Percentiles rank a stretch among this genome's conserved stretches.
phyloP scores from a whole-genome alignment of 2,113 vertebrate genomes.

The Cyanoderma ruficeps region DNA sequence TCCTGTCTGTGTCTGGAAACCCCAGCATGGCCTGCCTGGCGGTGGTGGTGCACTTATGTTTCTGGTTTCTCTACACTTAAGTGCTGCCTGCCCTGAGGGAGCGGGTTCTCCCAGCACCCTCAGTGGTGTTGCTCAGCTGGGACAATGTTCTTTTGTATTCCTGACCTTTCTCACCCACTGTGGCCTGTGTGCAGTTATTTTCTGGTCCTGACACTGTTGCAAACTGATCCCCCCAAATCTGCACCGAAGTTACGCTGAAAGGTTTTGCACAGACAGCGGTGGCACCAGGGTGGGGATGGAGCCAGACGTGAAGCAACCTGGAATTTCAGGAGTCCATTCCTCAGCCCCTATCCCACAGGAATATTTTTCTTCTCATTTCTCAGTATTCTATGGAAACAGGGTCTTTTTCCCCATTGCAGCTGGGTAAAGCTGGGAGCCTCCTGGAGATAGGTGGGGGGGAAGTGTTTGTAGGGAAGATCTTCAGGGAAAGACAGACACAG shows the following conservation, averaged over 20 bases:
- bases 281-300: neutral
- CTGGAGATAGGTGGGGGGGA: neutral
- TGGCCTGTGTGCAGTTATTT: neutral
- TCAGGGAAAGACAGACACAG: neutral
- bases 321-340: neutral
- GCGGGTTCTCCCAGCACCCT: accelerated
- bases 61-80: accelerated
- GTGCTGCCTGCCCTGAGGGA: neutral
- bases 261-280: neutral
- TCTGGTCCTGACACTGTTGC: neutral
- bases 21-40: neutral
- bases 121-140: neutral
- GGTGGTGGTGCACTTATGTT: neutral
- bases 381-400: neutral
- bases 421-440: neutral
- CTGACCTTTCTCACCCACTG: neutral
- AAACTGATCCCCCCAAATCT: neutral
- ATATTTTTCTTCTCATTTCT: neutral
- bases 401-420: neutral
- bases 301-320: neutral
- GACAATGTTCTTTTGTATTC: neutral
- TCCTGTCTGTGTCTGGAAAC: neutral
- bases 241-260: neutral
- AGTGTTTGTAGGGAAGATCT: neutral
- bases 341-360: neutral